Evolutionary conservation across 64 coral and sea anemone genomes (phyloP).

Genomic region (Pocillopora damicornis): DNA sequence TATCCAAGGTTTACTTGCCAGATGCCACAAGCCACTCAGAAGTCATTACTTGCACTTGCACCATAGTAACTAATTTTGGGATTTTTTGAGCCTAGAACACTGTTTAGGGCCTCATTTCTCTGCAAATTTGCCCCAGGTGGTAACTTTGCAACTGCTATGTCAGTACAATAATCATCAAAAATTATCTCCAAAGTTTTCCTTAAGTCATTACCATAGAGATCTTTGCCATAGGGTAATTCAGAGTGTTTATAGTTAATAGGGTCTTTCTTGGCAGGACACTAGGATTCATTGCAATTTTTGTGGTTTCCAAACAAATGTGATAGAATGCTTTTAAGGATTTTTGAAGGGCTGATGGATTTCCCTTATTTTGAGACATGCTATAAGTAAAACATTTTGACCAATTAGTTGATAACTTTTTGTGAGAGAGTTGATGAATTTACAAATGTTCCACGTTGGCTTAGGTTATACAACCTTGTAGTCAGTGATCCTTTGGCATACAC

Average conservation of each 20-base stretch:
- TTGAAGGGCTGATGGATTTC: background rate
- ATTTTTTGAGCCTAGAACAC: slow-evolving; percentile 31
- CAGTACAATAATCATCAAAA: slow-evolving; percentile 44
- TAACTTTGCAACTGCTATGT: slow-evolving; percentile 34
- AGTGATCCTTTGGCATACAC: too few relatives aligned
- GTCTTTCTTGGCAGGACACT: background rate
- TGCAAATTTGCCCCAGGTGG: slow-evolving; percentile 47
- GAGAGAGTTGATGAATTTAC: too few relatives aligned
- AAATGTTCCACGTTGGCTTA: too few relatives aligned
- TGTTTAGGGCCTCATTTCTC: slow-evolving; percentile 43
- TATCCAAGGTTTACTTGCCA: slow-evolving; percentile 12
- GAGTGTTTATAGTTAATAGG: slow-evolving; percentile 28
- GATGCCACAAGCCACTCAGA: slow-evolving; percentile 38
- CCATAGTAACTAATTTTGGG: slow-evolving; percentile 63
- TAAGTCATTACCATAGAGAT: slow-evolving; percentile 46
- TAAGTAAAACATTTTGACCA: too few relatives aligned
- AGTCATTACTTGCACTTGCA: slow-evolving; percentile 31
- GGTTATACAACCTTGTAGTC: too few relatives aligned
- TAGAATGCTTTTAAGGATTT: too few relatives aligned
- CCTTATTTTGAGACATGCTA: background rate
- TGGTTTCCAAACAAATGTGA: too few relatives aligned
- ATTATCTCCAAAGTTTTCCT: background rate
- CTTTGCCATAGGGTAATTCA: slow-evolving; percentile 51
- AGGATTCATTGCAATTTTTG: background rate
- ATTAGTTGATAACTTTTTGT: too few relatives aligned